Percentiles rank a stretch among this genome's conserved stretches.
These are phyloP conservation scores for Archips crataeganus DNA, from an alignment of 2,888 invertebrate genomes.

Conservation along the genomic window DNA sequence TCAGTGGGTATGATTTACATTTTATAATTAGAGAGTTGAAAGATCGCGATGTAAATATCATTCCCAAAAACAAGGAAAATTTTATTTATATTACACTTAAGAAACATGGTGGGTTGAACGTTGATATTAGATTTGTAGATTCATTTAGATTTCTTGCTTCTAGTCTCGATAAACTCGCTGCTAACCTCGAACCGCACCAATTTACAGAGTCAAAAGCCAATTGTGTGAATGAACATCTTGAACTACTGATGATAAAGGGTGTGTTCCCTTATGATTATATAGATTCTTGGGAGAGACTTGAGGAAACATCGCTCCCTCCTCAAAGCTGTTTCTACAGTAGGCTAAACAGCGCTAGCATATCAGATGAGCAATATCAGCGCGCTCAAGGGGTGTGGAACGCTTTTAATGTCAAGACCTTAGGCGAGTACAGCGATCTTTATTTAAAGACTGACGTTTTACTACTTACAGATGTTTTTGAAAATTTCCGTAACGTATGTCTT, in stretches of 20 bases:
- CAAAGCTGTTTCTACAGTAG: constrained; percentile 43
- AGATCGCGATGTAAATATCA: not conserved
- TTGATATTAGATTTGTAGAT: constrained; percentile 38
- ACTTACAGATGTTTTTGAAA: constrained; percentile 58
- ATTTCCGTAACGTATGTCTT: constrained; percentile 53
- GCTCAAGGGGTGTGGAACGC: constrained; percentile 51
- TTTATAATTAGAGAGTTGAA: constrained; percentile 7
- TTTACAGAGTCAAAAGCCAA: no score
- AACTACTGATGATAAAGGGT: constrained; percentile 42
- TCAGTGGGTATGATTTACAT: constrained; percentile 13
- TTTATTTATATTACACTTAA: not conserved
- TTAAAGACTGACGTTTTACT: constrained; percentile 55
- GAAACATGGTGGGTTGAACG: not conserved
- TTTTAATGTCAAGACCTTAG: constrained; percentile 49
- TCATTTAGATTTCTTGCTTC: constrained; percentile 41
- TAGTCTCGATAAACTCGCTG: constrained; percentile 33
- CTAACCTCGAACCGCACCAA: no score
- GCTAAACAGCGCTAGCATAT: constrained; percentile 32
- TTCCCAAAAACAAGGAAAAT: constrained; percentile 18
- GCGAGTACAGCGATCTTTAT: constrained; percentile 55
- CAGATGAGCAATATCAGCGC: constrained; percentile 47
- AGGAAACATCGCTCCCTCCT: constrained; percentile 44
- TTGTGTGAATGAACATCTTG: no score
- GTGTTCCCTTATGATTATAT: constrained; percentile 50
- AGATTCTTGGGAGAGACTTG: constrained; percentile 42